Conservation (phyloP, 2,888 invertebrate genomes). For the Gibbula magus region DNA sequence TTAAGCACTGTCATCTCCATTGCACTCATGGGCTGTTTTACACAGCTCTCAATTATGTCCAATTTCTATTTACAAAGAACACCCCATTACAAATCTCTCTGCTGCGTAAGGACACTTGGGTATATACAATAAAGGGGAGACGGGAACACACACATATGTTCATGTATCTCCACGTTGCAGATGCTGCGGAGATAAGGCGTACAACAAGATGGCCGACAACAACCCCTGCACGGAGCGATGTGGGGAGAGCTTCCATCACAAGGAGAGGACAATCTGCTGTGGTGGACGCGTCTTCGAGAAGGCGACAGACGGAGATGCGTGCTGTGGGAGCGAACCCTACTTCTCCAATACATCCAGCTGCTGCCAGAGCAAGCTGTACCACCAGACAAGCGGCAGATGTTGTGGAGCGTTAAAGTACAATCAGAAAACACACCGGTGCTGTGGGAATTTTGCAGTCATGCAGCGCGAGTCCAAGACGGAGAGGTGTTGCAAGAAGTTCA, state of each 20-base stretch:
- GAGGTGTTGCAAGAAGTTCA: neutral
- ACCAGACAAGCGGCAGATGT: neutral
- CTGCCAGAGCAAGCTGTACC: neutral
- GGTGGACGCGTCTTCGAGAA: neutral
- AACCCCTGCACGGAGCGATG: neutral
- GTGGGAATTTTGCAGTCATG: neutral
- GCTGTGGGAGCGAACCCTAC: neutral
- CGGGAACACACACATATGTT: too few species aligned
- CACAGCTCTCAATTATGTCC: too few species aligned
- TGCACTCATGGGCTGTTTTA: too few species aligned
- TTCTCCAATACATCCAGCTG: neutral
- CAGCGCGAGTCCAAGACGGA: neutral
- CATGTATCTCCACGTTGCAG: neutral
- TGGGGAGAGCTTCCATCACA: neutral
- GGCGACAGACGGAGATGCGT: neutral
- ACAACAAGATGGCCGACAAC: neutral
- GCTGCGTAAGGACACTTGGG: too few species aligned
- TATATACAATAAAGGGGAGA: too few species aligned
- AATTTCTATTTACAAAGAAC: too few species aligned
- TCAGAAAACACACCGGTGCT: neutral
- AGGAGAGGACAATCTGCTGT: neutral
- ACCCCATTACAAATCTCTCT: too few species aligned
- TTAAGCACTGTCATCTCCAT: too few species aligned
- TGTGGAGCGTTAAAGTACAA: slow-evolving; percentile 1
- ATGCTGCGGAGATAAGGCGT: neutral